Evolutionary conservation across 2,113 vertebrate species (phyloP), one percentile per base, ranked within the genome.

Genomic region (Bufo bufo): DNA sequence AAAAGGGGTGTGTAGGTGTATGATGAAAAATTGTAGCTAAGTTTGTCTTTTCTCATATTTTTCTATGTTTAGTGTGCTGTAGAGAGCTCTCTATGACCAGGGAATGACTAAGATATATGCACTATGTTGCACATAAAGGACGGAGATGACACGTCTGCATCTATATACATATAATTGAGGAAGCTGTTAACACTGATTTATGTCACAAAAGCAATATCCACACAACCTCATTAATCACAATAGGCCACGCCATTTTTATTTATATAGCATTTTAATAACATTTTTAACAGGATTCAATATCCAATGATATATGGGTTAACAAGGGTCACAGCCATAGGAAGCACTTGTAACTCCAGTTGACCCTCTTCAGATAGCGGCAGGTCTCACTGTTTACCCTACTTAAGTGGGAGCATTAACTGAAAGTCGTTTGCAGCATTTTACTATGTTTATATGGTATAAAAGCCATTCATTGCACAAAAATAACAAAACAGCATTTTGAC

Each of bases 361-460:
- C 81, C 79, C 71, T 84, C 87, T 88, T 84, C 45, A 77, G 47
- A 88, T 88, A 88, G 83, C 45, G 83, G 80, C n/a, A 43, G 45
- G 66, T 50, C 71, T 77, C 13, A 33, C 12, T 88, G 69, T 88
- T 88, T 88, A 88, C 78, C 77, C 45, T 66, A 75, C 58, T 65
- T 47, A 88, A 88, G 81, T 84, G 87, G 69, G 3, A 43, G 87
- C 14, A 71, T 65, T 82, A 75, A 77, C 69, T 77, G 71, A 80
- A 45, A 88, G 45, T 9, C 52, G 66, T 45, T n/a, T 6, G 66
- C n/a, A 61, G 23, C 43, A 58, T 61, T 82, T 45, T 45, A 45
- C 56, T 47, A 63, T 63, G 56, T 82, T 56, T 82, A 65, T 58
- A 33, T 10, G n/a, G n/a, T 54, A 79, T 79, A 14, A 79, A 82